These are phyloP conservation scores for Charaxes varanes DNA, from an alignment of 1,140 invertebrate genomes.

Conservation along the genomic window DNA sequence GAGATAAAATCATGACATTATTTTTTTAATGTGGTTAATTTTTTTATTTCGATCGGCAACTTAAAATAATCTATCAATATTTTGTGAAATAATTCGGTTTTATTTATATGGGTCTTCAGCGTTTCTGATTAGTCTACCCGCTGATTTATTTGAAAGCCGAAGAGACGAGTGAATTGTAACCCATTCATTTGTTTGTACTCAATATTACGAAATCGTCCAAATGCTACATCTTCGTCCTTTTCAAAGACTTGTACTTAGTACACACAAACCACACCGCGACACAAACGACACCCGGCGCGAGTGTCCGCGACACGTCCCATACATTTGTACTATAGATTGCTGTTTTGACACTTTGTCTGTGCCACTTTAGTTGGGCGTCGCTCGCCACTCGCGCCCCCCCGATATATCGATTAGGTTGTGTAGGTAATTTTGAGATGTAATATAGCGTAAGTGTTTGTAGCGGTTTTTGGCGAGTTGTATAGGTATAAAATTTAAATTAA, in stretches of 20 bases:
- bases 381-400: constrained; percentile 37
- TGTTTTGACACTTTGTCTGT: constrained; percentile 10
- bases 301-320: no score
- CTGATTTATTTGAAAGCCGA: no score
- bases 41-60: no score
- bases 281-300: constrained; percentile 27
- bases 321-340: constrained; percentile 11
- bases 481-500: constrained; percentile 45
- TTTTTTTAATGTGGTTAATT: no score
- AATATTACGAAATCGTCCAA: constrained; percentile 57
- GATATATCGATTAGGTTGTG: constrained; percentile 59
- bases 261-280: constrained; percentile 40
- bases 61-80: no score
- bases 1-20: no score
- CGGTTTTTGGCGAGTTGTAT: constrained; percentile 44
- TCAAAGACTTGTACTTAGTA: constrained; percentile 70
- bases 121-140: no score
- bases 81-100: no score
- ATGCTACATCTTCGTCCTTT: constrained; percentile 67
- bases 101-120: no score
- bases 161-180: no score
- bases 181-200: constrained; percentile 38
- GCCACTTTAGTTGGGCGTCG: constrained; percentile 17
- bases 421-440: constrained; percentile 44
- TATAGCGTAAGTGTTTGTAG: constrained; percentile 46